Conservation (phyloP, 2,797 vertebrate genomes). For the Coluber constrictor region DNA sequence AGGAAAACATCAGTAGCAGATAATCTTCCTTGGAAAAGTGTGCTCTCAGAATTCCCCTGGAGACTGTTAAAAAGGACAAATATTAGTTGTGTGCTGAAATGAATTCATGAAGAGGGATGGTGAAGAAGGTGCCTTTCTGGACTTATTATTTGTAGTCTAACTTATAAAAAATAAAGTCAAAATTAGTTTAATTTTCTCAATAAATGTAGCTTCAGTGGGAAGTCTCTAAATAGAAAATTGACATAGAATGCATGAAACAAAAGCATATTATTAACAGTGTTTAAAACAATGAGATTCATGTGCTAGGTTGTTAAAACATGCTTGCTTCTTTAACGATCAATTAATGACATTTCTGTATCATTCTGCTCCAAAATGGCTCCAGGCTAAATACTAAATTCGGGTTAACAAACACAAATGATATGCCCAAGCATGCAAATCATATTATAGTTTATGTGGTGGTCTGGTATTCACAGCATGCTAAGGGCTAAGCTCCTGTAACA, state of each 20-base stretch:
- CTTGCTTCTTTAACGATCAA: neutral
- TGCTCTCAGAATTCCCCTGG: neutral
- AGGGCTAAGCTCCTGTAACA: neutral
- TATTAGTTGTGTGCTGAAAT: neutral
- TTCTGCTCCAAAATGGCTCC: neutral
- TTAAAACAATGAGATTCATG: neutral
- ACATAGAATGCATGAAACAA: neutral
- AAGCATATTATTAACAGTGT: neutral
- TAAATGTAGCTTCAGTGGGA: neutral
- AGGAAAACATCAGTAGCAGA: neutral
- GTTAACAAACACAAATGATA: neutral
- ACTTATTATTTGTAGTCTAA: neutral
- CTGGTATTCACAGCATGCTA: neutral
- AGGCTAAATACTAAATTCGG: neutral
- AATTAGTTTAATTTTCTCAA: neutral
- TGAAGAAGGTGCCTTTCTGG: neutral
- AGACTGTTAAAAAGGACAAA: neutral
- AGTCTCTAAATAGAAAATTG: neutral
- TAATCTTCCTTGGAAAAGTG: neutral
- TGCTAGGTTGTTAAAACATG: neutral
- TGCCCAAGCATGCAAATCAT: neutral
- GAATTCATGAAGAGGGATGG: no score
- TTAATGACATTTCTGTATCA: neutral
- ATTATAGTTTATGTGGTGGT: neutral
- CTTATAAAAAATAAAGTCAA: neutral